Percentiles rank a stretch among this genome's conserved stretches.
These are phyloP conservation scores for Aphelinus certus DNA, from an alignment of 1,140 invertebrate genomes.

Conservation along the genomic window DNA sequence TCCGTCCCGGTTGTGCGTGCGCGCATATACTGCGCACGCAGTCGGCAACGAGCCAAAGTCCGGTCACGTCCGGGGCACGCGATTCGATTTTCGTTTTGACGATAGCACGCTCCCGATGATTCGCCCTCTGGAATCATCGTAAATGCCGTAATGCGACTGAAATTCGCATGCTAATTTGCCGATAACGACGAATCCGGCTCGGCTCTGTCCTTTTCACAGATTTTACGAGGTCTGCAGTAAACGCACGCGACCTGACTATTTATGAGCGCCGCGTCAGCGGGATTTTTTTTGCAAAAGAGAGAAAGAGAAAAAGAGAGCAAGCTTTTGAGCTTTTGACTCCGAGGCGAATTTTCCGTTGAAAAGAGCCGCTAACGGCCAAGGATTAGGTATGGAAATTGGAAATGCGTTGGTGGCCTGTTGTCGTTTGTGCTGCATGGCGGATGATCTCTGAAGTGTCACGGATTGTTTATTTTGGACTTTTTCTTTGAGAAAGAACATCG, in stretches of 20 bases:
- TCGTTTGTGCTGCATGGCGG: too few relatives aligned
- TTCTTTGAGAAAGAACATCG: too few relatives aligned
- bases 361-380: too few relatives aligned
- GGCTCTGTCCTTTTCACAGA: not conserved
- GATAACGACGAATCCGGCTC: conserved; percentile 10
- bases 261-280: conserved; percentile 5
- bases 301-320: too few relatives aligned
- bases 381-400: too few relatives aligned
- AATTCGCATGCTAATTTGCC: conserved; percentile 35
- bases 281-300: not conserved
- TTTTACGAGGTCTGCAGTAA: conserved; percentile 7
- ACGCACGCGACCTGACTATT: conserved; percentile 20
- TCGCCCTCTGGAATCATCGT: conserved; percentile 26
- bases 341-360: too few relatives aligned
- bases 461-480: too few relatives aligned
- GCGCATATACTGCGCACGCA: too few relatives aligned
- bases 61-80: conserved; percentile 34
- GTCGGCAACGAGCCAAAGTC: not conserved
- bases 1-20: too few relatives aligned
- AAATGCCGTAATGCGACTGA: conserved; percentile 33
- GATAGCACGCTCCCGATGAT: not conserved
- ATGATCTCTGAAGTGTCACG: too few relatives aligned
- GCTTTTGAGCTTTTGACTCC: too few relatives aligned
- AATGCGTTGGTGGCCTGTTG: too few relatives aligned
- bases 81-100: conserved; percentile 31